Conservation (phyloP, 2,888 invertebrate genomes). For the Sinhomidia bicolor region DNA sequence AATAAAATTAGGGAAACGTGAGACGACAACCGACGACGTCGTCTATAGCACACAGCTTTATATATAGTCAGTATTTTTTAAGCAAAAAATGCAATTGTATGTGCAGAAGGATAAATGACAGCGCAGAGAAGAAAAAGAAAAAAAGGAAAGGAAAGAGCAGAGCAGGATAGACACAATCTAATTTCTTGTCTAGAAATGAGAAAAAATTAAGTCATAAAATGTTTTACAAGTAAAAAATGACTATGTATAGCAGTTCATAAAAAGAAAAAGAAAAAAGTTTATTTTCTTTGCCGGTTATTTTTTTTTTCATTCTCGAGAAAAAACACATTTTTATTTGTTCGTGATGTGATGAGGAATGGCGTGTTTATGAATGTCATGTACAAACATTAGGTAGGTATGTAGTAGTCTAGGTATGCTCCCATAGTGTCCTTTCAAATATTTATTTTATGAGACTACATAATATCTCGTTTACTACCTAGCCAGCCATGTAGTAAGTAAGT, state of each 20-base stretch:
- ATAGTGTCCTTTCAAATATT: background rate
- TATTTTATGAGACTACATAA: background rate
- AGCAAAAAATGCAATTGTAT: too few relatives aligned
- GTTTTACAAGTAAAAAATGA: background rate
- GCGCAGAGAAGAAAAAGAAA: background rate
- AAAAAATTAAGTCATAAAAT: constrained; percentile 21
- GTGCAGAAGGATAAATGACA: too few relatives aligned
- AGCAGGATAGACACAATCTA: background rate
- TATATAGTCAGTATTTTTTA: too few relatives aligned
- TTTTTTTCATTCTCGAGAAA: background rate
- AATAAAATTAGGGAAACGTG: background rate
- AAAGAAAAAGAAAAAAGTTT: background rate
- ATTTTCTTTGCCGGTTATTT: background rate
- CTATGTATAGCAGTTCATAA: background rate
- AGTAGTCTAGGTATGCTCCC: background rate
- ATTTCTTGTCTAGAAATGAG: background rate
- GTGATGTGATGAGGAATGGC: constrained; percentile 35
- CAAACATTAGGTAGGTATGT: background rate
- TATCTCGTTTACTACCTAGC: background rate
- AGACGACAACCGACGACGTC: constrained; percentile 11
- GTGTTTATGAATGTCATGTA: constrained; percentile 33
- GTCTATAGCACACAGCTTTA: too few relatives aligned
- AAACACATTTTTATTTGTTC: constrained; percentile 14
- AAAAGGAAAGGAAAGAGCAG: background rate
- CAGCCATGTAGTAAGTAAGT: too few relatives aligned